These are phyloP conservation scores for Gnathonemus echidnorhynchus DNA, from an alignment of 2,113 vertebrate species.

Conservation along the genomic window DNA sequence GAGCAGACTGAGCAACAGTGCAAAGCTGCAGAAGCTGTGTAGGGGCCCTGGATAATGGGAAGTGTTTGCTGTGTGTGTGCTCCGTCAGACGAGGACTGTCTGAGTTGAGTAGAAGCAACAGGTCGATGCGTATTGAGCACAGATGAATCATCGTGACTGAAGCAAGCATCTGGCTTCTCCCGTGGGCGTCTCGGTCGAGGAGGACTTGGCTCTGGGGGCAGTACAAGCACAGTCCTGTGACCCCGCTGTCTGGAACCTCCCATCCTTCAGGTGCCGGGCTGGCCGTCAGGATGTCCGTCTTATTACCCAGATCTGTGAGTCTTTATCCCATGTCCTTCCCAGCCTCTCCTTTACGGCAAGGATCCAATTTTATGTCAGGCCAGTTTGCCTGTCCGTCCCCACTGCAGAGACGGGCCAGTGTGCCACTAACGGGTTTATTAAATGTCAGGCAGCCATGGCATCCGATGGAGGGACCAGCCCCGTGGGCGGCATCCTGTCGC, in stretches of 20 bases:
- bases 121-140: background rate
- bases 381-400: background rate
- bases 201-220: background rate
- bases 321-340: background rate
- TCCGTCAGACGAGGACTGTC: background rate
- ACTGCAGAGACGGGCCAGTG: constrained; percentile 11
- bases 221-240: background rate
- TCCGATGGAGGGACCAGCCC: constrained; percentile 39
- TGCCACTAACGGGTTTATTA: constrained; percentile 57
- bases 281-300: background rate
- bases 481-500: constrained; percentile 35
- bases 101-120: background rate
- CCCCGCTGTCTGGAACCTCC: background rate
- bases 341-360: background rate
- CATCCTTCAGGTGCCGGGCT: too few species aligned
- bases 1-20: background rate
- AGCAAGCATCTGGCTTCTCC: background rate
- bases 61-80: background rate
- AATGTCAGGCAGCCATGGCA: constrained; percentile 48
- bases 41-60: background rate
- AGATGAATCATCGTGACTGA: constrained; percentile 1
- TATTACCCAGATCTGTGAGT: background rate
- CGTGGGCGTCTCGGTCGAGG: background rate
- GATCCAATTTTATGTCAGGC: background rate
- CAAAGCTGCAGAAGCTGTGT: background rate